Evolutionary conservation across 2,888 invertebrate genomes (phyloP).

Genomic region (Acanthosepion pharaonis): DNA sequence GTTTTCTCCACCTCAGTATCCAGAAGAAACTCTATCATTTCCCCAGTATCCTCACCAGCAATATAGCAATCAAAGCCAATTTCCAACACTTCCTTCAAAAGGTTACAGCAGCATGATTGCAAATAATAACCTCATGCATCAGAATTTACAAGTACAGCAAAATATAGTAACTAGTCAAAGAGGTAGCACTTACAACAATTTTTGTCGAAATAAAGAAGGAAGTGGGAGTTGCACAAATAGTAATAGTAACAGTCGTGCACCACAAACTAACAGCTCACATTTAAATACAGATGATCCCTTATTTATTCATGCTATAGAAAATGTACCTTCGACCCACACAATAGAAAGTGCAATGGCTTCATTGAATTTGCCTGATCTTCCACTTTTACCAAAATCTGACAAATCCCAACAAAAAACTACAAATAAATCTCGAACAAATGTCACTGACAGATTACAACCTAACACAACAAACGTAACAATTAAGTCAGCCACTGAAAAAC

Average conservation of each 20-base stretch:
- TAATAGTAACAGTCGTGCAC: neutral
- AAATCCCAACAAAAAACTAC: neutral
- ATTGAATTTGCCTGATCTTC: neutral
- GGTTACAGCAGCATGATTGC: neutral
- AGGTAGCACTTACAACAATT: neutral
- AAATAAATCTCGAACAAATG: neutral
- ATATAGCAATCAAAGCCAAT: neutral
- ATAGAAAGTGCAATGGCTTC: neutral
- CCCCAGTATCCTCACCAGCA: neutral
- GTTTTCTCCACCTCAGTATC: neutral
- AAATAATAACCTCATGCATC: neutral
- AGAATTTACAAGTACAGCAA: neutral
- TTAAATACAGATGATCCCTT: neutral
- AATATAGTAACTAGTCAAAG: neutral
- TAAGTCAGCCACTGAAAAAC: neutral
- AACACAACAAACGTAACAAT: neutral
- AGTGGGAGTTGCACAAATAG: neutral
- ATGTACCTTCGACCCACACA: neutral
- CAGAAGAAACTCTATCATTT: neutral
- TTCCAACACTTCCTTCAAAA: neutral
- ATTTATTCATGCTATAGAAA: constrained; percentile 14
- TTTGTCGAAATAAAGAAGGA: neutral
- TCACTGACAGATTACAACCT: neutral
- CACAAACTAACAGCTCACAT: neutral
- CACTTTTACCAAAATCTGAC: neutral